Conservation (phyloP, 2,797 vertebrate species). For the Microtus agrestis region DNA sequence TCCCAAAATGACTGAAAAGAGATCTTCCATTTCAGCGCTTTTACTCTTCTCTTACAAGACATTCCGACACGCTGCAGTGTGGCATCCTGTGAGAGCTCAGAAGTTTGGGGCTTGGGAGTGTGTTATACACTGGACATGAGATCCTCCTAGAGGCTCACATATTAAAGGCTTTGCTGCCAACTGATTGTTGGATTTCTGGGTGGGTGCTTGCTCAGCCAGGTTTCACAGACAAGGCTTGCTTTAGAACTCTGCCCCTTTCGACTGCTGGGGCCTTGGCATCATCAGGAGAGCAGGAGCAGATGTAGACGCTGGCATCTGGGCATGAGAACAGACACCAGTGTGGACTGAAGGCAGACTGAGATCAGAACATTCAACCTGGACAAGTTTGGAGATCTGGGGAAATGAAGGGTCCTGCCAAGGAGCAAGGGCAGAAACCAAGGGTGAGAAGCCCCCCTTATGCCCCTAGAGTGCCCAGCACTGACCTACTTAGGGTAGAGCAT, state of each 20-base stretch:
- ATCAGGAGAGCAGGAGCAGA: neutral
- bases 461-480: neutral
- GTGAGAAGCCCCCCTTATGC: neutral
- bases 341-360: rapidly evolving
- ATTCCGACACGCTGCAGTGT: neutral
- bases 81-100: neutral
- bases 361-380: neutral
- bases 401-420: neutral
- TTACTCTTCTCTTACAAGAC: neutral
- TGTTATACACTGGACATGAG: neutral
- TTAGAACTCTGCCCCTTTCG: neutral
- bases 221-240: neutral
- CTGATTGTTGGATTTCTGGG: neutral
- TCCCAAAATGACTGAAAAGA: neutral
- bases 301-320: neutral
- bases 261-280: rapidly evolving
- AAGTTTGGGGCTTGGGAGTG: neutral
- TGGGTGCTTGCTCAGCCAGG: neutral
- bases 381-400: neutral
- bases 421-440: neutral
- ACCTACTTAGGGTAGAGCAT: neutral
- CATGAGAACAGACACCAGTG: neutral
- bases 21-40: neutral
- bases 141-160: neutral
- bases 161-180: neutral